phyloP scores from a whole-genome alignment of 1,140 invertebrate species.

The Cephus cinctus region DNA sequence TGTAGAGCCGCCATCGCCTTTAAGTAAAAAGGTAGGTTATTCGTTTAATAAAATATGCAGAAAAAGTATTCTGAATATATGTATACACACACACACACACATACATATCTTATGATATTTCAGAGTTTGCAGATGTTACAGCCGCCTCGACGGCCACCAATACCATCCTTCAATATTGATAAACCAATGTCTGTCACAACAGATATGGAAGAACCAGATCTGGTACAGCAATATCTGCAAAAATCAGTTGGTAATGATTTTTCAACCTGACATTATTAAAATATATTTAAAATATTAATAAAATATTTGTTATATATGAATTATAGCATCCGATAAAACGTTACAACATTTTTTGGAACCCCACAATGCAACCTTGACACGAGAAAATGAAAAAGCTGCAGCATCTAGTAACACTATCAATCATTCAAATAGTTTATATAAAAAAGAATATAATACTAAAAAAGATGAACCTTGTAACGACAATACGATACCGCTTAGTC shows the following conservation, averaged over 20 bases:
- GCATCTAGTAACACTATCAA: too few species aligned
- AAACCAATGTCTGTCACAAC: constrained; percentile 14
- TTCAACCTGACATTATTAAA: too few species aligned
- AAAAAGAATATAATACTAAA: background rate
- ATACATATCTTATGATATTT: too few species aligned
- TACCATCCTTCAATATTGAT: constrained; percentile 31
- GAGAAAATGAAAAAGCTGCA: constrained; percentile 15
- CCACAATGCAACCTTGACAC: background rate
- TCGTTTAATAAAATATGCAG: too few species aligned
- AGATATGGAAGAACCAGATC: constrained; percentile 27
- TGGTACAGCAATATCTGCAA: constrained; percentile 42
- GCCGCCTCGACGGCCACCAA: constrained; percentile 30
- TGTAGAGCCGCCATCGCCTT: constrained; percentile 58
- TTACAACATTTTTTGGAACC: constrained; percentile 24
- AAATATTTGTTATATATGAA: constrained; percentile 4
- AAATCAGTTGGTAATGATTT: constrained; percentile 22
- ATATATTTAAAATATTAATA: constrained; percentile 4
- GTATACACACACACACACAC: too few species aligned
- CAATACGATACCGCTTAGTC: constrained; percentile 22
- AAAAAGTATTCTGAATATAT: too few species aligned
- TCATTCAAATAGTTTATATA: constrained; percentile 15
- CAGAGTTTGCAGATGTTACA: constrained; percentile 50
- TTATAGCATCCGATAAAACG: constrained; percentile 14
- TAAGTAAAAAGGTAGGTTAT: constrained; percentile 62
- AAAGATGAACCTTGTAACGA: constrained; percentile 9